Conservation (phyloP, 1,140 invertebrate species). For the Cydia splendana region DNA sequence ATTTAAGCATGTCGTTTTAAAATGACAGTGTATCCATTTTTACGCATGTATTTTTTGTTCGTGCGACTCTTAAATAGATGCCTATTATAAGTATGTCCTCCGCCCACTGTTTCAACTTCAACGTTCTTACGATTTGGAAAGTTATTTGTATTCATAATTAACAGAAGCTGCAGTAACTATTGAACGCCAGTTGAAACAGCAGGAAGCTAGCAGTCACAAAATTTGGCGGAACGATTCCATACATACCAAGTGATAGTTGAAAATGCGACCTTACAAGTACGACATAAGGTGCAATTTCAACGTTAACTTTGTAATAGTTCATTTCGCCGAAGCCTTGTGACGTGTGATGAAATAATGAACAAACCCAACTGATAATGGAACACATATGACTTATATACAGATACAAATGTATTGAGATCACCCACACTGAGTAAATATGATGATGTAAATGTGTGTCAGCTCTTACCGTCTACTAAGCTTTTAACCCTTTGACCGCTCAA, state of each 20-base stretch:
- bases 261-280: neutral
- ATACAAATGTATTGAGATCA: constrained; percentile 70
- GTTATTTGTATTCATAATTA: constrained; percentile 30
- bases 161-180: neutral
- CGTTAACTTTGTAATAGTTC: neutral
- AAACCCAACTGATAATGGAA: constrained; percentile 34
- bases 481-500: too few species aligned
- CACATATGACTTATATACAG: constrained; percentile 40
- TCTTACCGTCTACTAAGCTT: constrained; percentile 13
- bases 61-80: too few species aligned
- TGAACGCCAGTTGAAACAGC: neutral
- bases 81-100: neutral
- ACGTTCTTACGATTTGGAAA: constrained; percentile 28
- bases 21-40: too few species aligned
- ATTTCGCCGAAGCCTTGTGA: neutral
- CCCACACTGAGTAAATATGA: constrained; percentile 58
- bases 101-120: neutral
- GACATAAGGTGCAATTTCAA: neutral
- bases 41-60: too few species aligned
- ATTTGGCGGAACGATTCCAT: neutral
- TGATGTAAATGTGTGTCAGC: constrained; percentile 2
- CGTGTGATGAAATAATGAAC: neutral
- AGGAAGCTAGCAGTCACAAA: neutral
- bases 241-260: neutral
- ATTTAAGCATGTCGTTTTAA: too few species aligned